phyloP scores from a whole-genome alignment of 1,140 invertebrate species.

The Heterodera schachtii region DNA sequence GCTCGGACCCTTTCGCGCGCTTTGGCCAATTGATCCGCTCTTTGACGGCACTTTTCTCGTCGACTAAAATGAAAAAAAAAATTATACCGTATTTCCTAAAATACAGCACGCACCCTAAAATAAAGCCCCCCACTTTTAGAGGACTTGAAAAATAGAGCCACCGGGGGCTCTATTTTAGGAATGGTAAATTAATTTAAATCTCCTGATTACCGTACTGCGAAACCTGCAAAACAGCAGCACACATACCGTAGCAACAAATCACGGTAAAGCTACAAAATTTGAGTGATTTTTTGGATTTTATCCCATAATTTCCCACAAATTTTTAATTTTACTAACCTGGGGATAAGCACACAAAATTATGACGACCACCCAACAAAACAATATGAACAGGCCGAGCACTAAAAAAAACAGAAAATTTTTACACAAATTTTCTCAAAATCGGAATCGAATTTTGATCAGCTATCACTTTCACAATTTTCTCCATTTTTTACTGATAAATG shows the following conservation, averaged over 20 bases:
- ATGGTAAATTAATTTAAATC: no score
- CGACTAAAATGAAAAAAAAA: not conserved
- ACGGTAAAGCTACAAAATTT: constrained; percentile 48
- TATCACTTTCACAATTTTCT: no score
- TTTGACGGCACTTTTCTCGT: not conserved
- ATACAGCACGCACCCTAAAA: no score
- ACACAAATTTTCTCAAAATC: no score
- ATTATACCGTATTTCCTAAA: no score
- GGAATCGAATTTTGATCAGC: no score
- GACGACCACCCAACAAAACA: constrained; percentile 52
- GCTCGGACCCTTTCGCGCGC: constrained; percentile 43
- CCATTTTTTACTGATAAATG: no score
- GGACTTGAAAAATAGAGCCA: no score
- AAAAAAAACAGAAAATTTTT: constrained; percentile 13
- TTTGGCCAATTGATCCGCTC: not conserved
- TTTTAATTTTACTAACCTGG: constrained; percentile 33
- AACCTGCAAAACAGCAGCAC: constrained; percentile 36
- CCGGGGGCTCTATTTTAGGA: no score
- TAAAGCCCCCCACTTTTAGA: no score
- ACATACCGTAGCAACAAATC: constrained; percentile 43
- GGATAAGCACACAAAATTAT: constrained; percentile 53
- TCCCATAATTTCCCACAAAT: not conserved
- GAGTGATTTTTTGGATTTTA: not conserved
- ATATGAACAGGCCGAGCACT: constrained; percentile 43
- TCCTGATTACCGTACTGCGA: not conserved